Base-by-base conservation (phyloP, 2,113 vertebrate species). In the Empidonax alnorum region DNA sequence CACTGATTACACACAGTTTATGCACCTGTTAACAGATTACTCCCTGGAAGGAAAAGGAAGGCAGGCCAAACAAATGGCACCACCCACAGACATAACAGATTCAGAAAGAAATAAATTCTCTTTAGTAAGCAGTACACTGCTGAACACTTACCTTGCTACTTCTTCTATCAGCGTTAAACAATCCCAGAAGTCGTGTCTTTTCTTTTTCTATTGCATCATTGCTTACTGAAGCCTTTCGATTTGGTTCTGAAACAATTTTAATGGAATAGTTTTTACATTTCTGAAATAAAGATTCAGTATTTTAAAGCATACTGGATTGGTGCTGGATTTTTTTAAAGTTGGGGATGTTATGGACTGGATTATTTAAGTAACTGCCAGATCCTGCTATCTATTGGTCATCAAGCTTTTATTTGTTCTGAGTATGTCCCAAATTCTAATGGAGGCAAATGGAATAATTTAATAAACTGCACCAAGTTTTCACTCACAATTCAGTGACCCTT, bases 151-250 rank as follows among this genome's bases (percentile, higher is more conserved):
- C 99, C 98, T 99, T 98, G 61, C 88, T 98, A 97, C 96, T 99
- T 75, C 98, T 98, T 95, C 97, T 98, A 79, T 97, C 98, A 83
- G 98, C 98, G 90, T 98, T 98, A 95, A 99, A 99, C 93, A 99
- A 97, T 91, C 98, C 99, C 93, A 99, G 97, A 55, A 99, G 93
- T 56, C 98, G 98, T 96, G 98, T 99, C 96, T 99, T 98, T 82
- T 98, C 98, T 87, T 96, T 99, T 80, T 99, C 98, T 75, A 97
- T 69, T 88, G 94, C 97, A 52, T 97, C 97, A 78, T 97, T 97
- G 97, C 97, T 98, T 75, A 97, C 83, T 67, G 98, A 98, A 75
- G 98, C 94, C 73, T 98, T 98, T 90, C 83, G 87, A 74, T 98
- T 93, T 42, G 98, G 97, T 75, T 99, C 99, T 99, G 97, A 86